phyloP scores from a whole-genome alignment of 2,113 vertebrate genomes.

The Syrmaticus mikado region DNA sequence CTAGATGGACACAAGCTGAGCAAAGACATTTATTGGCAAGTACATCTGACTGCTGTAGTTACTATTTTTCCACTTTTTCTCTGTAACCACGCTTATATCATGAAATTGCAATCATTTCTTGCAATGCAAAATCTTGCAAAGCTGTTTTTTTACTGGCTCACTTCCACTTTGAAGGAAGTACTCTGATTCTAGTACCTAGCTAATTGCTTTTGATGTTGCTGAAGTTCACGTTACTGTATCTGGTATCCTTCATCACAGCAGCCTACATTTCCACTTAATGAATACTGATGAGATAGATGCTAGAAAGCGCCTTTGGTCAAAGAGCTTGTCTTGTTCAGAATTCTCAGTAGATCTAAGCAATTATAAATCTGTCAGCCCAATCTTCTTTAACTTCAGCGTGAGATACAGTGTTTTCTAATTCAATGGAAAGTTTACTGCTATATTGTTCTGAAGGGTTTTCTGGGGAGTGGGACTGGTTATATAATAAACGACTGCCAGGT shows the following conservation, averaged over 20 bases:
- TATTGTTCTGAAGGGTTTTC: background rate
- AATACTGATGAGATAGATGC: slow-evolving; percentile 1
- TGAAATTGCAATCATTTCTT: background rate
- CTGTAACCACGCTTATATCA: background rate
- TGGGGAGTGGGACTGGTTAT: background rate
- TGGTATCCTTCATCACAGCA: background rate
- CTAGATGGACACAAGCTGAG: background rate
- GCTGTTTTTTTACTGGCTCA: background rate
- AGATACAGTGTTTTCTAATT: background rate
- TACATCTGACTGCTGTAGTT: background rate
- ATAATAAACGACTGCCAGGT: background rate
- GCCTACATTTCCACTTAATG: slow-evolving; percentile 22
- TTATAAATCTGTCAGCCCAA: background rate
- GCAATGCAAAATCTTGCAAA: background rate
- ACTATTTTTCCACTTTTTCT: background rate
- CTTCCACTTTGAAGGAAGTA: background rate
- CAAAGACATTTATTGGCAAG: background rate
- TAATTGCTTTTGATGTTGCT: slow-evolving; percentile 31
- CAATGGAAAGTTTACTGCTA: background rate
- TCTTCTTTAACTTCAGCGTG: background rate
- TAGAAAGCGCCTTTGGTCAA: background rate
- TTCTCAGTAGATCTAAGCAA: slow-evolving; percentile 18
- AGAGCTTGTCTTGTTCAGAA: slow-evolving; percentile 13
- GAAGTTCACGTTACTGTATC: slow-evolving; percentile 11
- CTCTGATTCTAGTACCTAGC: background rate